phyloP scores from a whole-genome alignment of 2,888 invertebrate species.

The Druceiella hillmani region DNA sequence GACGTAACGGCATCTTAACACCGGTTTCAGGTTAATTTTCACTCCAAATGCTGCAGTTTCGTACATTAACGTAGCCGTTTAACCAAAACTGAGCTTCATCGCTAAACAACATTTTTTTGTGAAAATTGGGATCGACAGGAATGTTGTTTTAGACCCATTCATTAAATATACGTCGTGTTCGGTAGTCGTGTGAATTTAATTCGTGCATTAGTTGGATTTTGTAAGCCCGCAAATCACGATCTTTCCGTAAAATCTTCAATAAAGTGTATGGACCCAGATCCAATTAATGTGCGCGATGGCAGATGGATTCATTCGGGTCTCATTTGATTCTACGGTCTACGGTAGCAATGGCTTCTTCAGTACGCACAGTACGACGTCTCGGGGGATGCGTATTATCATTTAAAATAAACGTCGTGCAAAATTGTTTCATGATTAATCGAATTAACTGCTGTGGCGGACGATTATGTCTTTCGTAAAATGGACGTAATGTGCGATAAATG shows the following conservation, averaged over 20 bases:
- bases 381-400: slow-evolving; percentile 11
- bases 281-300: no score
- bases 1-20: no score
- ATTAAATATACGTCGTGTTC: slow-evolving; percentile 20
- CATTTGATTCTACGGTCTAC: slow-evolving; percentile 11
- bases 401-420: slow-evolving; percentile 12
- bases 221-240: not conserved
- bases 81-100: slow-evolving; percentile 24
- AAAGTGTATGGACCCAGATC: not conserved
- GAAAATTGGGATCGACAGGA: slow-evolving; percentile 21
- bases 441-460: slow-evolving; percentile 5
- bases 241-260: not conserved
- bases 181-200: no score
- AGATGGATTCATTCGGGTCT: slow-evolving; percentile 8
- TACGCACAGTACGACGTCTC: slow-evolving; percentile 12
- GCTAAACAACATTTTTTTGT: slow-evolving; percentile 19
- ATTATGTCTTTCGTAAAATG: not conserved
- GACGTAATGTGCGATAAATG: not conserved
- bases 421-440: slow-evolving; percentile 11
- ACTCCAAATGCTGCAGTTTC: slow-evolving; percentile 10
- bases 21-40: slow-evolving; percentile 9
- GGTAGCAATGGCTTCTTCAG: slow-evolving; percentile 11
- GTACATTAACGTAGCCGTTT: slow-evolving; percentile 1
- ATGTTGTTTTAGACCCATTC: slow-evolving; percentile 25
- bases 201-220: no score